These are phyloP conservation scores for Tiliacea citrago DNA, from an alignment of 2,888 invertebrate genomes.

Conservation along the genomic window DNA sequence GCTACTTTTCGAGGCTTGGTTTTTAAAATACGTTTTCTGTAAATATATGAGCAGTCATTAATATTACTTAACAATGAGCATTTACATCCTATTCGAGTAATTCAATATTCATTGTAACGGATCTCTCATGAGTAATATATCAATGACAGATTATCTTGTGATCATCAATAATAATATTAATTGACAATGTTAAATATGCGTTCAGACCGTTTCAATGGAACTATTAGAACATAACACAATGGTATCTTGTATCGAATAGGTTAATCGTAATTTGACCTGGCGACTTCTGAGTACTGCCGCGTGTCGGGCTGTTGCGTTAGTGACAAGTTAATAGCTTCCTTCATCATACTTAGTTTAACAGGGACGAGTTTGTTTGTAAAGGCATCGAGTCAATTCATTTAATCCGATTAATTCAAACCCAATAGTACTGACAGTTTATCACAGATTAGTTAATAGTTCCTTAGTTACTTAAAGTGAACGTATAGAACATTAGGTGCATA, in stretches of 20 bases:
- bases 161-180: conserved; percentile 61
- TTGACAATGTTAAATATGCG: conserved; percentile 58
- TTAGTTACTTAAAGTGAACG: conserved; percentile 40
- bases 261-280: conserved; percentile 29
- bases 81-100: conserved; percentile 49
- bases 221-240: conserved; percentile 55
- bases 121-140: conserved; percentile 55
- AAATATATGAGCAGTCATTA: conserved; percentile 25
- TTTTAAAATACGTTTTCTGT: conserved; percentile 7
- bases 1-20: not conserved
- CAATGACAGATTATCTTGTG: conserved; percentile 60
- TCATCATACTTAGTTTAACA: conserved; percentile 42
- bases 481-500: conserved; percentile 42
- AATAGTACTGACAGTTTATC: conserved; percentile 30
- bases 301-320: conserved; percentile 7
- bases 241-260: conserved; percentile 35
- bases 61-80: conserved; percentile 45
- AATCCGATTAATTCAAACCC: conserved; percentile 41
- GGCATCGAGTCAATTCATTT: conserved; percentile 30
- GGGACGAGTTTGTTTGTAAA: conserved; percentile 33
- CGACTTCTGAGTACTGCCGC: conserved; percentile 8
- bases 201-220: conserved; percentile 53
- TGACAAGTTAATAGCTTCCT: conserved; percentile 55
- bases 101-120: conserved; percentile 57
- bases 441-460: conserved; percentile 44